Evolutionary conservation across 2,797 vertebrate species (phyloP).

Genomic region (Centropyge bicolor): DNA sequence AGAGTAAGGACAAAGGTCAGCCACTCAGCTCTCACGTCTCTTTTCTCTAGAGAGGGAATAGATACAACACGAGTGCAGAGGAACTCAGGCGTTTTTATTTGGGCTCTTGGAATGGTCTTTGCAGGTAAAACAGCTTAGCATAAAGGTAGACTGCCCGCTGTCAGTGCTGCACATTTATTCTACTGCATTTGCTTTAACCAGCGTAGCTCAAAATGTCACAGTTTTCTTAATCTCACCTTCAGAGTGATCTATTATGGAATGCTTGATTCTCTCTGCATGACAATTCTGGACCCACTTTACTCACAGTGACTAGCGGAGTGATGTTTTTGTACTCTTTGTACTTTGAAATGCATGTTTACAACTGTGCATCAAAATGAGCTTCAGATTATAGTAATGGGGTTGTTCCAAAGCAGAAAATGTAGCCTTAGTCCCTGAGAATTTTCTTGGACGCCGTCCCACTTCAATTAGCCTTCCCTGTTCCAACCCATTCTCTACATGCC

Average conservation of each 20-base stretch:
- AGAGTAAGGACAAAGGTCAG: slow-evolving; percentile 80
- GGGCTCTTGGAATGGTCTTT: slow-evolving; percentile 12
- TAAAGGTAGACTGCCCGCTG: neutral
- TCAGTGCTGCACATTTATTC: slow-evolving; percentile 12
- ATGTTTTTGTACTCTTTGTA: slow-evolving; percentile 38
- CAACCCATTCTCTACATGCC: neutral
- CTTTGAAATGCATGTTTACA: slow-evolving; percentile 39
- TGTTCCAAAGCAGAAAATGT: slow-evolving; percentile 39
- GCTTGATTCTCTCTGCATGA: slow-evolving; percentile 25
- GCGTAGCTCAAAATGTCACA: neutral
- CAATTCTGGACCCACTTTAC: slow-evolving; percentile 45
- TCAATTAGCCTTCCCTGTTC: slow-evolving; percentile 31
- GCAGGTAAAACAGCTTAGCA: slow-evolving; percentile 30
- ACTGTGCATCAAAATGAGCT: slow-evolving; percentile 17
- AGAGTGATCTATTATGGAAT: slow-evolving; percentile 27
- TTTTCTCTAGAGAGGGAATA: slow-evolving; percentile 68
- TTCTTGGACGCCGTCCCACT: slow-evolving; percentile 24
- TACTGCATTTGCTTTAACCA: slow-evolving; percentile 20
- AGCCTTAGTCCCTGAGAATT: slow-evolving; percentile 17
- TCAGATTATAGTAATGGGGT: slow-evolving; percentile 26
- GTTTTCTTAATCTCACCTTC: slow-evolving; percentile 29
- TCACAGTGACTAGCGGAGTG: slow-evolving; percentile 14
- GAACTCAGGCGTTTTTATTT: slow-evolving; percentile 42
- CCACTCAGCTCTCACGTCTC: slow-evolving; percentile 64
- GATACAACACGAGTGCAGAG: slow-evolving; percentile 46